These are phyloP conservation scores for Dolichopus griseipennis DNA, from an alignment of 2,888 invertebrate species.

Conservation along the genomic window DNA sequence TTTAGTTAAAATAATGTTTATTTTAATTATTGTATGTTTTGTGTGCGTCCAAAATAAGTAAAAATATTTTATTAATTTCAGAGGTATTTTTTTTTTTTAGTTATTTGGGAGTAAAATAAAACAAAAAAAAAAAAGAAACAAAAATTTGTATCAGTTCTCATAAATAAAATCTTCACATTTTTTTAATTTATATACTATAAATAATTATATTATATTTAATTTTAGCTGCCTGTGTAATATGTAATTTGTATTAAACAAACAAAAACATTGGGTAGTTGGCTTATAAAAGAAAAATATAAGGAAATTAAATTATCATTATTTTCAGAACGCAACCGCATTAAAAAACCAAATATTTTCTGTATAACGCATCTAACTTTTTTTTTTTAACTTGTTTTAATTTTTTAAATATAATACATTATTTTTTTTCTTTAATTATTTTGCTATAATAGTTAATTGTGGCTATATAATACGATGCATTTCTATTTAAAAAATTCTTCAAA, in stretches of 20 bases:
- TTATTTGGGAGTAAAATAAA: neutral
- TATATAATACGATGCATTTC: neutral
- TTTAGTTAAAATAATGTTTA: too few relatives aligned
- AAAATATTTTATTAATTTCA: neutral
- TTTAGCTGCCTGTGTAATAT: constrained; percentile 5
- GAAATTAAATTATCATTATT: neutral
- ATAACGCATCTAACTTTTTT: neutral
- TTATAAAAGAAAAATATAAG: neutral
- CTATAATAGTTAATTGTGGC: neutral
- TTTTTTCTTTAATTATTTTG: neutral
- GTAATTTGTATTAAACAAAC: neutral
- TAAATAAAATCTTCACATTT: neutral
- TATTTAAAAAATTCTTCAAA: neutral
- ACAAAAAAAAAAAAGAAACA: too few relatives aligned
- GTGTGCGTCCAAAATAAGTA: neutral
- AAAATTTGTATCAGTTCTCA: neutral
- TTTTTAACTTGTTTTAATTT: neutral
- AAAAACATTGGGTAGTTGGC: neutral
- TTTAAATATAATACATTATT: neutral
- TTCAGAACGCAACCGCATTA: constrained; percentile 3
- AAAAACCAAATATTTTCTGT: neutral
- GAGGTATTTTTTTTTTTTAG: neutral
- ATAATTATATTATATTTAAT: neutral
- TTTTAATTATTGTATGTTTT: neutral
- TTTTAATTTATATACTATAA: neutral